Percentiles rank a stretch among this genome's conserved stretches.
phyloP scores from a whole-genome alignment of 1,140 invertebrate species.

The Leptinotarsa undecemlineata region DNA sequence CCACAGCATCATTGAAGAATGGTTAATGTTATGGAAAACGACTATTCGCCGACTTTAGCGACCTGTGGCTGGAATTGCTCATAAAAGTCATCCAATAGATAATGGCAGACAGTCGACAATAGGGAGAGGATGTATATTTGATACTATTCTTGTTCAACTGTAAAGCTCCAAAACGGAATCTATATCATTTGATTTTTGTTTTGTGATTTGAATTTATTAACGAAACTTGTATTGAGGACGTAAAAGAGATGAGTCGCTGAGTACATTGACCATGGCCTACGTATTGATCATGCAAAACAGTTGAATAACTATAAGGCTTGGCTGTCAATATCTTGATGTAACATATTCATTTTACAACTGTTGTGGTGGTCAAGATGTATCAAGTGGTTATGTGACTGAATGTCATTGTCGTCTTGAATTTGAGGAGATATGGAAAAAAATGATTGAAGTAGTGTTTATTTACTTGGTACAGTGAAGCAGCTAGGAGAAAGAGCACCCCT shows the following conservation, averaged over 20 bases:
- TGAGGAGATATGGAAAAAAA: no score
- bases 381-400: neutral
- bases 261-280: neutral
- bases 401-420: neutral
- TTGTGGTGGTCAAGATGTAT: neutral
- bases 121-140: constrained; percentile 12
- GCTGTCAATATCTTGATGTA: neutral
- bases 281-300: neutral
- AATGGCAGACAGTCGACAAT: constrained; percentile 13
- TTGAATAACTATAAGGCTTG: neutral
- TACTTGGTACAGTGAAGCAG: no score
- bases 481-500: no score
- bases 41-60: neutral
- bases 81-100: constrained; percentile 38
- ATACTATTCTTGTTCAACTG: neutral
- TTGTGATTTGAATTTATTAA: neutral
- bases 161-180: neutral
- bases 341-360: neutral
- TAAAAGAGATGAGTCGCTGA: neutral
- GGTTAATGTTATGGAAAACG: neutral
- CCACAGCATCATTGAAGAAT: neutral
- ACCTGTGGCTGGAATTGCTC: constrained; percentile 38
- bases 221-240: neutral
- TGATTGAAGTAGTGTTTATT: no score
- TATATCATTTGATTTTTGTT: neutral